Evolutionary conservation across 2,797 vertebrate species (phyloP).

Genomic region (Chiroxiphia lanceolata): DNA sequence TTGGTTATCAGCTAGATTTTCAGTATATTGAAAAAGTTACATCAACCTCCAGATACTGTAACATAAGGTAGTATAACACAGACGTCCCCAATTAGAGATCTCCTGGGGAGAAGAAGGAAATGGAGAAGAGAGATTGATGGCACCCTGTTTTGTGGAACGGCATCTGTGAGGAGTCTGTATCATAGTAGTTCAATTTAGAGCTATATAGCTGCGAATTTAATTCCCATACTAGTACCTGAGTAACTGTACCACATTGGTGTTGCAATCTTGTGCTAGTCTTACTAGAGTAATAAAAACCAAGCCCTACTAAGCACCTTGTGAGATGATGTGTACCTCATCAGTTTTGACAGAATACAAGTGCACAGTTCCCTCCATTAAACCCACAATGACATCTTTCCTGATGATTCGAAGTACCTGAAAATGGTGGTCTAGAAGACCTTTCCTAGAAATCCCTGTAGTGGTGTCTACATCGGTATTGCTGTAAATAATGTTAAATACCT

Average conservation of each 20-base stretch:
- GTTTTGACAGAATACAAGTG: neutral
- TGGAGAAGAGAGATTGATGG: neutral
- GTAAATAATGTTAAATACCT: neutral
- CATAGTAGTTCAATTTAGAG: neutral
- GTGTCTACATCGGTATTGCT: neutral
- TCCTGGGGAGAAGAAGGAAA: neutral
- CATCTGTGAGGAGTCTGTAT: neutral
- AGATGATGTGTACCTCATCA: neutral
- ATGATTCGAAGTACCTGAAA: neutral
- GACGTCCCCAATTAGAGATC: neutral
- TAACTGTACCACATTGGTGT: neutral
- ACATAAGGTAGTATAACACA: slow-evolving; percentile 2
- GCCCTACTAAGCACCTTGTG: neutral
- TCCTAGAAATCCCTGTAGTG: neutral
- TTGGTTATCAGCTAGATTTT: slow-evolving; percentile 47
- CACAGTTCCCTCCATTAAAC: neutral
- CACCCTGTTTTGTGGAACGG: neutral
- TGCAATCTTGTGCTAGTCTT: neutral
- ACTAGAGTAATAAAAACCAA: neutral
- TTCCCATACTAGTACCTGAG: neutral
- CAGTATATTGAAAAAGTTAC: slow-evolving; percentile 40
- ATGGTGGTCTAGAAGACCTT: neutral
- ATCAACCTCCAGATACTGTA: slow-evolving; percentile 11
- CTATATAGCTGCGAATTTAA: neutral
- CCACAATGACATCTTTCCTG: neutral